Evolutionary conservation across 1,140 invertebrate species (phyloP).

Genomic region (Prorops nasuta): DNA sequence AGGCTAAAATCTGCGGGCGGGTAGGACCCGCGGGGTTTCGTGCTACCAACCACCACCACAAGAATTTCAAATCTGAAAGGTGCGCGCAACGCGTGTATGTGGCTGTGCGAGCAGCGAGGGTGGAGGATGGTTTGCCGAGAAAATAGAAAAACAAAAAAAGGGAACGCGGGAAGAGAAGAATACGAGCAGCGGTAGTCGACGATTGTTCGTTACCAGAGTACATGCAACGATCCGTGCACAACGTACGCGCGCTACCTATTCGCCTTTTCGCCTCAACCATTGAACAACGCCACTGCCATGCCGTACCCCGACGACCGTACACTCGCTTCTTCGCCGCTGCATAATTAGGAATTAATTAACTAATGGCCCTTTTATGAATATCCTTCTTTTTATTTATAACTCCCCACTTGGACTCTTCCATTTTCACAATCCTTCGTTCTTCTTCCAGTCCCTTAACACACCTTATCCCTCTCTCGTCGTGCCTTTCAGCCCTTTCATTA

Average conservation of each 20-base stretch:
- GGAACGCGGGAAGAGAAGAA: slow-evolving; percentile 17
- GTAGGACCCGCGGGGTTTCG: no score
- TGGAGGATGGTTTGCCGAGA: slow-evolving; percentile 7
- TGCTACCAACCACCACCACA: background rate
- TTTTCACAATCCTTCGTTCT: background rate
- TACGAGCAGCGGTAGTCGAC: slow-evolving; percentile 12
- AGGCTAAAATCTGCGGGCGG: no score
- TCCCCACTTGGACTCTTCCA: background rate
- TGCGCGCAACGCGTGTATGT: background rate
- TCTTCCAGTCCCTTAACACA: background rate
- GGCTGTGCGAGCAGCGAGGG: background rate
- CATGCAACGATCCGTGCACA: slow-evolving; percentile 40
- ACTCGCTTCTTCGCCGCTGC: slow-evolving; percentile 37
- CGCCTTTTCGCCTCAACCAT: no score
- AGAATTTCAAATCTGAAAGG: no score
- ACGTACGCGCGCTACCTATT: no score
- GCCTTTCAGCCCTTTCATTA: no score
- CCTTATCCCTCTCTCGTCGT: slow-evolving; percentile 4
- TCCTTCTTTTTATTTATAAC: background rate
- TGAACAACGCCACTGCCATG: slow-evolving; percentile 26
- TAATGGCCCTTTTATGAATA: slow-evolving; percentile 47
- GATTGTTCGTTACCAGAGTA: slow-evolving; percentile 39
- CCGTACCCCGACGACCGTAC: slow-evolving; percentile 37
- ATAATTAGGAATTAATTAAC: slow-evolving; percentile 54
- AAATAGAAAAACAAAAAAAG: slow-evolving; percentile 18